Percentiles rank a stretch among this genome's conserved stretches.
These are phyloP conservation scores for Astyanax mexicanus DNA, from an alignment of 2,797 vertebrate species.

Conservation along the genomic window DNA sequence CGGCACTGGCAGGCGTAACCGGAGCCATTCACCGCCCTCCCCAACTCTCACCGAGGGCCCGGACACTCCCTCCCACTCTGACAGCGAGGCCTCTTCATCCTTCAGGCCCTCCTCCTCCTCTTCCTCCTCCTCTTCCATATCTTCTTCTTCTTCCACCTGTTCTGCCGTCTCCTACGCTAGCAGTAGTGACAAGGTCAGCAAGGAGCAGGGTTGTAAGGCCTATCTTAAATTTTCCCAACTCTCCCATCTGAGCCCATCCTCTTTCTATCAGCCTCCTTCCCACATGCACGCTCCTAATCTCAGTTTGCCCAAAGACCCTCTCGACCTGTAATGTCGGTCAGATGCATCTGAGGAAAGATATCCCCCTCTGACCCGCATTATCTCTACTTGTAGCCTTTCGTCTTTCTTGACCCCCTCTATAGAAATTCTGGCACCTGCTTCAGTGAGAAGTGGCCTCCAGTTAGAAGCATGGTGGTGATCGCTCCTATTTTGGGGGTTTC, in stretches of 20 bases:
- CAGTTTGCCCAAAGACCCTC: conserved; percentile 7
- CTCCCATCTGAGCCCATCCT: conserved; percentile 26
- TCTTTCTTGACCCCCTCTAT: background rate
- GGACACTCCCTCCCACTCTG: conserved; percentile 73
- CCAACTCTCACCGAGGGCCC: conserved; percentile 78
- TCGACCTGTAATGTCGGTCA: conserved; percentile 16
- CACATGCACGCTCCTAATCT: conserved; percentile 50
- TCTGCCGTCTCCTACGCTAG: conserved; percentile 81
- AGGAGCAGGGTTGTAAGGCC: conserved; percentile 64
- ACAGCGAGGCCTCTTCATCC: conserved; percentile 74
- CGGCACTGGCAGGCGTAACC: conserved; percentile 28
- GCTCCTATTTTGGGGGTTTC: background rate
- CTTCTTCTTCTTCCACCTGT: conserved; percentile 79
- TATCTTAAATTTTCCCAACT: background rate
- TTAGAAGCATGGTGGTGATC: conserved; percentile 15
- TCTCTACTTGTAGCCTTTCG: conserved; percentile 10
- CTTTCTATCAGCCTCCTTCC: conserved; percentile 44
- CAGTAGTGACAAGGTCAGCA: conserved; percentile 82
- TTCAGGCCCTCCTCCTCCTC: conserved; percentile 68
- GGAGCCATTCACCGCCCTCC: conserved; percentile 70
- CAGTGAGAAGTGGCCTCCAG: background rate
- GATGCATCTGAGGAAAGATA: background rate
- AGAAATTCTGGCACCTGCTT: background rate
- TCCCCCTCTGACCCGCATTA: background rate
- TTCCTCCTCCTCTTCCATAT: conserved; percentile 73